Conservation (phyloP, 2,888 invertebrate species). For the Agapetus fuscipes region DNA sequence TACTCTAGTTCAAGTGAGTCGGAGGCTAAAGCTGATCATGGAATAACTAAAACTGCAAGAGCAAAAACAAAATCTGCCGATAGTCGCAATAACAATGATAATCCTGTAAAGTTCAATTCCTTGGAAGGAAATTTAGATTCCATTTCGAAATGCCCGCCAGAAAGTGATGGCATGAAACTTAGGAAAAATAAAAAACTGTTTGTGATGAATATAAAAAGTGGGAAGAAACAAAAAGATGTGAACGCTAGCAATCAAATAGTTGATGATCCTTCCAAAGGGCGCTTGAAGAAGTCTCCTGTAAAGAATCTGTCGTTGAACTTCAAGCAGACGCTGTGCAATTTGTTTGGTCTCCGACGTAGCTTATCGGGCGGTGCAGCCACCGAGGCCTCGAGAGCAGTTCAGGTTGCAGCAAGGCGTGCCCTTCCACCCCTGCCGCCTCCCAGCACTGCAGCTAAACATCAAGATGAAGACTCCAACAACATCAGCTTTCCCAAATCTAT, state of each 20-base stretch:
- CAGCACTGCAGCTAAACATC: slow-evolving; percentile 13
- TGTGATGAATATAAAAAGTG: slow-evolving; percentile 52
- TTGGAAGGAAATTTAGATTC: slow-evolving; percentile 28
- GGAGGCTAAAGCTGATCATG: slow-evolving; percentile 28
- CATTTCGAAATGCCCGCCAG: slow-evolving; percentile 38
- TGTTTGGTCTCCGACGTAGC: slow-evolving; percentile 57
- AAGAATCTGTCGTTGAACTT: slow-evolving; percentile 63
- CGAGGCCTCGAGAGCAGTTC: background rate
- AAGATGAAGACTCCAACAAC: slow-evolving; percentile 44
- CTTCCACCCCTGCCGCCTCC: slow-evolving; percentile 39
- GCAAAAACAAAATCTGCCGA: slow-evolving; percentile 15
- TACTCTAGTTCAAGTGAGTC: slow-evolving; percentile 71
- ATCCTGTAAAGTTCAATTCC: slow-evolving; percentile 30
- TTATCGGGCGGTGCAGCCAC: slow-evolving; percentile 25
- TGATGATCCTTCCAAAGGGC: no score
- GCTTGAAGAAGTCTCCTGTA: slow-evolving; percentile 54
- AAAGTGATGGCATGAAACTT: slow-evolving; percentile 38
- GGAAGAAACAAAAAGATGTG: slow-evolving; percentile 47
- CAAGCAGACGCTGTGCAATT: slow-evolving; percentile 77
- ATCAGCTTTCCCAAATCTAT: slow-evolving; percentile 87
- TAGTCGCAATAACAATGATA: slow-evolving; percentile 32
- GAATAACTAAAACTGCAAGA: slow-evolving; percentile 8
- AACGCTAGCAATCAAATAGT: slow-evolving; percentile 27
- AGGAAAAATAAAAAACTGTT: slow-evolving; percentile 42
- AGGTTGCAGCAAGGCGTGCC: slow-evolving; percentile 32